Evolutionary conservation across 2,888 invertebrate genomes (phyloP).

Genomic region (Physocephala rufipes): DNA sequence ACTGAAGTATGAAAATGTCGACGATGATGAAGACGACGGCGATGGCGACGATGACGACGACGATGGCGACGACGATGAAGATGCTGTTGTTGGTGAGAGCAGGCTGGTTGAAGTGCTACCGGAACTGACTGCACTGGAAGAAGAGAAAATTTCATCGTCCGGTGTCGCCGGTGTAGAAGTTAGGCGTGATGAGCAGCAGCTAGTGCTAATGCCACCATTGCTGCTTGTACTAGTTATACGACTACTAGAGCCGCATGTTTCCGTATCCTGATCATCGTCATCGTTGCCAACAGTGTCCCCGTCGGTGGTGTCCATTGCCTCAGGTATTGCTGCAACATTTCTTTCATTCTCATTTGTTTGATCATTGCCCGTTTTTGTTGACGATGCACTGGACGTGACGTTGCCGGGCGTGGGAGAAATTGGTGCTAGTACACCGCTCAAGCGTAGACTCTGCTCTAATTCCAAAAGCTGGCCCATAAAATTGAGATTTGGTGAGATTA

Average conservation of each 20-base stretch:
- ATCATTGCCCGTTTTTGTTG: slow-evolving; percentile 20
- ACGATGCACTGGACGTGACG: slow-evolving; percentile 35
- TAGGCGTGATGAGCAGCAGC: slow-evolving; percentile 58
- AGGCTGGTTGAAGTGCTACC: not conserved
- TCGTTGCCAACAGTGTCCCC: slow-evolving; percentile 40
- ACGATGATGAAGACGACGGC: slow-evolving; percentile 17
- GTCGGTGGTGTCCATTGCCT: slow-evolving; percentile 41
- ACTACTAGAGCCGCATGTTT: slow-evolving; percentile 50
- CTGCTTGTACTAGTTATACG: slow-evolving; percentile 52
- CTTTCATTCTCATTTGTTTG: slow-evolving; percentile 19
- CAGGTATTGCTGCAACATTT: slow-evolving; percentile 17
- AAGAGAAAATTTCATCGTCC: slow-evolving; percentile 50
- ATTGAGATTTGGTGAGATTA: slow-evolving; percentile 94
- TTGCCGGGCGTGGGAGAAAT: slow-evolving; percentile 49
- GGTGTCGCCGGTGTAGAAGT: slow-evolving; percentile 61
- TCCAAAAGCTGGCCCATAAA: slow-evolving; percentile 92
- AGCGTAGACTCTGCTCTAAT: slow-evolving; percentile 76
- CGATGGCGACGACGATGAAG: slow-evolving; percentile 29
- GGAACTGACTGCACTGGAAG: slow-evolving; percentile 19
- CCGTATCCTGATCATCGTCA: slow-evolving; percentile 44
- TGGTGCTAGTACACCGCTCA: slow-evolving; percentile 61
- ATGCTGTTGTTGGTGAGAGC: slow-evolving; percentile 13
- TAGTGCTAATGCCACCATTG: slow-evolving; percentile 46
- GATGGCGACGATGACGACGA: slow-evolving; percentile 29
- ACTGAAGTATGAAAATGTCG: slow-evolving; percentile 41